Conservation (phyloP, 2,888 invertebrate species). For the Theodoxus fluviatilis region DNA sequence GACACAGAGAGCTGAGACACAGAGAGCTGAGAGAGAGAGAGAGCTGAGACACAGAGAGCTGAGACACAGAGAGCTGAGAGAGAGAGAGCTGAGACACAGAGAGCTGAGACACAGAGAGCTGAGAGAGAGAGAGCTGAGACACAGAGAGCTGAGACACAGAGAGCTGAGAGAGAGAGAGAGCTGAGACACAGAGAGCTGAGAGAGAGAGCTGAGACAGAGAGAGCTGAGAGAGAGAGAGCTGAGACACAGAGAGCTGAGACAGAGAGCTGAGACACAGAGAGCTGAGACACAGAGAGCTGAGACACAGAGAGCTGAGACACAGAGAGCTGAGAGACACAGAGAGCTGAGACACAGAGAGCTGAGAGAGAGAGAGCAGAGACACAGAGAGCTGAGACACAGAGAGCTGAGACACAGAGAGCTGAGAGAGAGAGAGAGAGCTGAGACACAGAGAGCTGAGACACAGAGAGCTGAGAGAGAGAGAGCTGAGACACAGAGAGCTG, state of each 20-base stretch:
- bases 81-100: constrained; percentile 9
- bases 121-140: background rate
- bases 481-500: too few species aligned
- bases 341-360: background rate
- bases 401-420: too few species aligned
- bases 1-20: too few species aligned
- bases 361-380: background rate
- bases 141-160: background rate
- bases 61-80: too few species aligned
- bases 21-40: too few species aligned
- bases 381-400: background rate
- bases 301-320: background rate
- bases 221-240: constrained; percentile 11
- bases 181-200: constrained; percentile 4
- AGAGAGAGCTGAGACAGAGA: constrained; percentile 20
- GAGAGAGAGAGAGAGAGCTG: too few species aligned
- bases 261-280: too few species aligned
- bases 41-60: too few species aligned
- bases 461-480: too few species aligned
- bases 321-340: background rate
- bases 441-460: too few species aligned
- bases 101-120: constrained; percentile 12
- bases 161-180: background rate
- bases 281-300: background rate
- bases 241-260: background rate